Conservation (phyloP, 2,888 invertebrate species). For the Eristalinus sepulchralis region DNA sequence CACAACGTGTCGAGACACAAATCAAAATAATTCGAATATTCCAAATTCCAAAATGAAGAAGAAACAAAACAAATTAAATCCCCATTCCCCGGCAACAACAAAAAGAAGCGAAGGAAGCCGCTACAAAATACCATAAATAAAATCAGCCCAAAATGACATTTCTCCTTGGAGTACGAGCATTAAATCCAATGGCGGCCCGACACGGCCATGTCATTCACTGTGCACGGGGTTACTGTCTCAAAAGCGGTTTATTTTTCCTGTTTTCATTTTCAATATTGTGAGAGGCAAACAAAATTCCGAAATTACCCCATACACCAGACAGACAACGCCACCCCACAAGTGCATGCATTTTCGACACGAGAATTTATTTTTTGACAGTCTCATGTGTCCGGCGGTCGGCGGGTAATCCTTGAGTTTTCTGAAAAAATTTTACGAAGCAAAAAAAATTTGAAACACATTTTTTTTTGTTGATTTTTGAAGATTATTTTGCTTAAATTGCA, state of each 20-base stretch:
- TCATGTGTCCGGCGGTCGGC: background rate
- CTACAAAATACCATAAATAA: conserved; percentile 41
- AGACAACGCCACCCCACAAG: background rate
- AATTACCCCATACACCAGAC: too few relatives aligned
- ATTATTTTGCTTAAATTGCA: background rate
- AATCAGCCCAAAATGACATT: background rate
- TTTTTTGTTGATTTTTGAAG: background rate
- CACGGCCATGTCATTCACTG: background rate
- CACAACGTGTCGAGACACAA: conserved; percentile 1
- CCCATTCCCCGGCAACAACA: background rate
- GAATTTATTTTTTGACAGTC: background rate
- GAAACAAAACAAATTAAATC: background rate
- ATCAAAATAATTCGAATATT: conserved; percentile 16
- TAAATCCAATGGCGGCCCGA: background rate
- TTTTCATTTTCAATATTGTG: background rate
- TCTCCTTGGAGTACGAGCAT: background rate
- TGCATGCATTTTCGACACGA: background rate
- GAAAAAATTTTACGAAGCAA: background rate
- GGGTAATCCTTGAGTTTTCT: background rate
- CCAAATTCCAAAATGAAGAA: background rate
- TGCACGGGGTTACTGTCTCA: background rate
- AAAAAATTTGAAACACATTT: too few relatives aligned
- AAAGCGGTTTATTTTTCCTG: background rate
- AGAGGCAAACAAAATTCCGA: background rate
- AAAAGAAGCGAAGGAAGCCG: background rate